Percentiles rank a stretch among this genome's conserved stretches.
phyloP scores from a whole-genome alignment of 2,113 vertebrate genomes.

The Sinosuthora webbiana region DNA sequence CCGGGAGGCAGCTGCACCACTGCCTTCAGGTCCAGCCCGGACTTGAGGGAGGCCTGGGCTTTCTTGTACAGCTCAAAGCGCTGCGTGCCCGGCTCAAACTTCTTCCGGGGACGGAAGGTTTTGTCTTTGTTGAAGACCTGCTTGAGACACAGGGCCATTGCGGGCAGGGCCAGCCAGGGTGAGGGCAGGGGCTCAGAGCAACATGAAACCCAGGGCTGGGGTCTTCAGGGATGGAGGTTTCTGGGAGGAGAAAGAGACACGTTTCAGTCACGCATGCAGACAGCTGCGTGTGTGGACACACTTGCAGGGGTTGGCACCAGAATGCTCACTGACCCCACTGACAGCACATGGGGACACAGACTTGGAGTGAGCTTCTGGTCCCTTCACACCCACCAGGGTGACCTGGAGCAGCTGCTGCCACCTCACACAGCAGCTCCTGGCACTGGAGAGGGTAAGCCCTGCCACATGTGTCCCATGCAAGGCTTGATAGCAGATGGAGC shows the following conservation, averaged over 20 bases:
- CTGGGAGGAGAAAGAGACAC: constrained; percentile 2
- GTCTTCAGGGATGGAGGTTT: neutral
- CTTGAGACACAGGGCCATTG: constrained; percentile 93
- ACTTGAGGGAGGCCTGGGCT: constrained; percentile 95
- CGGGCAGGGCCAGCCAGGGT: neutral
- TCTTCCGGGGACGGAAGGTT: constrained; percentile 92
- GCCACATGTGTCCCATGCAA: rapidly evolving
- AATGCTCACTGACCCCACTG: neutral
- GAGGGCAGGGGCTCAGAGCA: neutral
- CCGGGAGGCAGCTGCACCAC: constrained; percentile 92
- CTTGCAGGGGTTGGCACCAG: rapidly evolving
- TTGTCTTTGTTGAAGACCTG: constrained; percentile 98
- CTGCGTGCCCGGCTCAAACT: constrained; percentile 93
- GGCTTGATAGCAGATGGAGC: neutral
- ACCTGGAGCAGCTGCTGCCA: neutral
- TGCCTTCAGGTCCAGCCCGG: constrained; percentile 89
- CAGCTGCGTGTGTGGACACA: rapidly evolving
- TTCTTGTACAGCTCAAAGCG: constrained; percentile 96
- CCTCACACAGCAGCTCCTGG: neutral
- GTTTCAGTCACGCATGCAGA: neutral
- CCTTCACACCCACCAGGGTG: neutral
- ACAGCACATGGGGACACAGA: neutral
- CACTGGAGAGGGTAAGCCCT: neutral
- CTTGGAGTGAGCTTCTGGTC: neutral
- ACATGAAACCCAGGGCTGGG: neutral